phyloP scores from a whole-genome alignment of 2,888 invertebrate genomes.

The Neoscelio sp. region DNA sequence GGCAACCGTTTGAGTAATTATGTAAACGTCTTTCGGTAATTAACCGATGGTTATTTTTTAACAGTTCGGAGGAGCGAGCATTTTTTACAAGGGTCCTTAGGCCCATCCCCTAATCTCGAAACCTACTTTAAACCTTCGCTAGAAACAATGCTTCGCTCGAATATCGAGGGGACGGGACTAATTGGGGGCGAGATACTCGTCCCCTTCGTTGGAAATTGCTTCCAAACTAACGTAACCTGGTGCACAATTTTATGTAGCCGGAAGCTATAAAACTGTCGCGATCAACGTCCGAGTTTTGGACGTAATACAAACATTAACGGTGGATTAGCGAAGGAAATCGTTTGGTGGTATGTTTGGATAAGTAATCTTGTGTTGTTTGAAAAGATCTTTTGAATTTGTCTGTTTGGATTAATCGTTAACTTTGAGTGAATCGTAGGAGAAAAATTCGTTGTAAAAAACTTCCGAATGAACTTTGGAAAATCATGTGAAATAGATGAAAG shows the following conservation, averaged over 20 bases:
- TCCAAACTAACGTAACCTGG: constrained; percentile 4
- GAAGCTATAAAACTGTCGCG: constrained; percentile 47
- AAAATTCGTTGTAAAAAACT: no score
- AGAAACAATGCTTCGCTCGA: constrained; percentile 34
- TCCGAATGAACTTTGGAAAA: no score
- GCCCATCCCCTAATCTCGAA: constrained; percentile 36
- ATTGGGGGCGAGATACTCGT: constrained; percentile 35
- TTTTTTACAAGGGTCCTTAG: constrained; percentile 25
- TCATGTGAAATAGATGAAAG: no score
- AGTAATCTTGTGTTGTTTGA: not conserved
- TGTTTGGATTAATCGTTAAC: not conserved
- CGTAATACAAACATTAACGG: not conserved
- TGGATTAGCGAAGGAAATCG: not conserved
- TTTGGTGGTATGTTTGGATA: constrained; percentile 5
- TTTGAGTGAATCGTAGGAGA: no score
- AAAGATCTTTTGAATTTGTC: not conserved
- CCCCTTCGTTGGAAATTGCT: constrained; percentile 24
- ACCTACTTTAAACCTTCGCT: constrained; percentile 21
- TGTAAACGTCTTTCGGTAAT: constrained; percentile 24
- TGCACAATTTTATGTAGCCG: constrained; percentile 23
- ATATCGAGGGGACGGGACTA: constrained; percentile 23
- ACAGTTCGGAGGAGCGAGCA: constrained; percentile 19
- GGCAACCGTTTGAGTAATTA: constrained; percentile 2
- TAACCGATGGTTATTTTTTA: constrained; percentile 29
- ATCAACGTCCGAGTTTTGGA: constrained; percentile 5